A percentile compares a stretch with the other conserved stretches of the same genome.
phyloP scores from a whole-genome alignment of 2,888 invertebrate genomes.

The Gasteruption jaculator region DNA sequence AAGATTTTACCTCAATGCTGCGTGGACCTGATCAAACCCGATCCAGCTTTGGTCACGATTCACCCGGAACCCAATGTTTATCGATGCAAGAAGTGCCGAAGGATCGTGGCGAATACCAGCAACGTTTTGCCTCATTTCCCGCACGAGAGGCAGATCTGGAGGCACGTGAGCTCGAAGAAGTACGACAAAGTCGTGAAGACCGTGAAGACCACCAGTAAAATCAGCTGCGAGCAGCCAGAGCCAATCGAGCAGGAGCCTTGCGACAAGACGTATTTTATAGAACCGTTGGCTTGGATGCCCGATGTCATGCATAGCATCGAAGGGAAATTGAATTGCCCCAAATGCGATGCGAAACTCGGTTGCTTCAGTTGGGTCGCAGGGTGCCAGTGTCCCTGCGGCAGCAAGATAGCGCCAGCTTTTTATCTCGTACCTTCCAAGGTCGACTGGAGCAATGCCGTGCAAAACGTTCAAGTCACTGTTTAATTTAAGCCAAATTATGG shows the following conservation, averaged over 20 bases:
- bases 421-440: slow-evolving; percentile 88
- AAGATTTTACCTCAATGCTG: slow-evolving; percentile 79
- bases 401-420: slow-evolving; percentile 86
- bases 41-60: slow-evolving; percentile 71
- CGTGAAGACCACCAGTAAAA: slow-evolving; percentile 26
- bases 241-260: slow-evolving; percentile 51
- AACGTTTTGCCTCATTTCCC: slow-evolving; percentile 72
- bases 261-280: slow-evolving; percentile 76
- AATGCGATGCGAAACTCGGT: slow-evolving; percentile 80
- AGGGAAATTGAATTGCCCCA: slow-evolving; percentile 83
- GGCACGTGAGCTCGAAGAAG: slow-evolving; percentile 48
- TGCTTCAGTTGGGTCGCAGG: slow-evolving; percentile 86
- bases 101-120: slow-evolving; percentile 75
- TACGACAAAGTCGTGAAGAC: slow-evolving; percentile 34
- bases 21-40: slow-evolving; percentile 71
- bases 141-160: slow-evolving; percentile 55
- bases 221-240: slow-evolving; percentile 20
- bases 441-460: slow-evolving; percentile 83
- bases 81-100: slow-evolving; percentile 76
- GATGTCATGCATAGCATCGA: slow-evolving; percentile 65
- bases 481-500: no score
- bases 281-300: slow-evolving; percentile 88
- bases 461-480: slow-evolving; percentile 80
- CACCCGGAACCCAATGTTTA: slow-evolving; percentile 81
- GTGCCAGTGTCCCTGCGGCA: slow-evolving; percentile 86